Base-by-base conservation (phyloP, 2,797 vertebrate genomes). In the Chrysolophus pictus region DNA sequence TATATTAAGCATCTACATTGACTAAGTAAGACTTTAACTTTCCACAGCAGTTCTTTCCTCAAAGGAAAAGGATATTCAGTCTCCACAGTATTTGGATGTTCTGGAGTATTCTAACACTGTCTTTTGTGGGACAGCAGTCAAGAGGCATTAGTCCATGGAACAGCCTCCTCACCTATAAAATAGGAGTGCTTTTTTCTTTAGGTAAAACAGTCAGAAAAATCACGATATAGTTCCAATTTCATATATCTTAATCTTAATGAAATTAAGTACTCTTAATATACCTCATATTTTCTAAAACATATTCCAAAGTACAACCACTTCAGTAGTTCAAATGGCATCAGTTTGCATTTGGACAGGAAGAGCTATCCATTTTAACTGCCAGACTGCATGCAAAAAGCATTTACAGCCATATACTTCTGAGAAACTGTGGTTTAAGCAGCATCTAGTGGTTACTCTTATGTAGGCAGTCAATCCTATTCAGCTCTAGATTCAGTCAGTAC, bases 361-460 rank as follows among this genome's bases (percentile, higher is more conserved):
- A 69, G 49, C 58, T 42, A 21, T 4, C 3, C 17, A 23, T n/a
- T 21, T 35, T 2, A 47, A n/a, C 37, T 26, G 31, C 41, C 6
- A 10, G 70, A 19, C 7, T 24, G 46, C 29, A 51, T 1, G 0
- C 29, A 47, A 65, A 46, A 58, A 68, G 62, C 41, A 29, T 39
- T 28, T 28, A 6, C 13, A 75, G 26, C 24, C 37, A 8, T 1
- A 4, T 1, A 22, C 44, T 41, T 37, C 65, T 11, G 29, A 76
- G 28, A 28, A 92, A 94, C 72, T 29, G 46, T 44, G 87, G 76
- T 78, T 94, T 94, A 93, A 96, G 96, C 95, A 94, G 44, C 95
- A 96, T 80, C 96, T 97, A 97, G 97, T 96, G 97, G 93, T 60
- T 82, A 58, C 46, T 39, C 53, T 77, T 78, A 80, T 79, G 72